These are phyloP conservation scores for Oxytorus armatus DNA, from an alignment of 2,888 invertebrate species.

Conservation along the genomic window DNA sequence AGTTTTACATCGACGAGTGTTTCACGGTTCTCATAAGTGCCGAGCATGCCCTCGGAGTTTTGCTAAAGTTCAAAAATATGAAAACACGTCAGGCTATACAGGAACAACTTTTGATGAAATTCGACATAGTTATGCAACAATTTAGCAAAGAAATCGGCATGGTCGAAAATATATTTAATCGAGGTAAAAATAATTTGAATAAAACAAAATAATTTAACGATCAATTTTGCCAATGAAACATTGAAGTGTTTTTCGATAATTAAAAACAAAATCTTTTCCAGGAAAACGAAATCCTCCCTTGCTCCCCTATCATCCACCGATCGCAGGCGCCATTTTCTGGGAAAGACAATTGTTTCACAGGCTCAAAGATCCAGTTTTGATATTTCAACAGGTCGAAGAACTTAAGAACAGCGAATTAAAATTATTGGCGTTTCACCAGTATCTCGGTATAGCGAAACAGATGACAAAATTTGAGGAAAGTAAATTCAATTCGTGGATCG, in stretches of 20 bases:
- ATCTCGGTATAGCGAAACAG: conserved; percentile 90
- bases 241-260: too few relatives aligned
- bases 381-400: conserved; percentile 91
- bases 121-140: conserved; percentile 93
- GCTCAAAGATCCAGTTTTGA: conserved; percentile 92
- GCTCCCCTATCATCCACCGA: conserved; percentile 91
- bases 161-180: conserved; percentile 89
- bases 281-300: conserved; percentile 89
- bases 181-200: too few relatives aligned
- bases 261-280: too few relatives aligned
- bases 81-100: conserved; percentile 91
- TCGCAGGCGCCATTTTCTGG: conserved; percentile 95
- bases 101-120: conserved; percentile 91
- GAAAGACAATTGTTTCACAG: conserved; percentile 91
- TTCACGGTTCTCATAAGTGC: conserved; percentile 93
- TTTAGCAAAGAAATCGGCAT: conserved; percentile 93
- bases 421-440: conserved; percentile 91
- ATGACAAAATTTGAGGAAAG: conserved; percentile 91
- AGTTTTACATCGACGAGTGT: conserved; percentile 93
- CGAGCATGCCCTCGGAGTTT: conserved; percentile 92
- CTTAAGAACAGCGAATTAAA: conserved; percentile 90
- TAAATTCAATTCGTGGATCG: conserved; percentile 90
- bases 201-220: too few relatives aligned
- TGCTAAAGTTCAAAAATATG: conserved; percentile 92
- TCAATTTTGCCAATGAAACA: too few relatives aligned